Percentiles rank a stretch among this genome's conserved stretches.
phyloP scores from a whole-genome alignment of 2,888 invertebrate species.

The Rhagium mordax region DNA sequence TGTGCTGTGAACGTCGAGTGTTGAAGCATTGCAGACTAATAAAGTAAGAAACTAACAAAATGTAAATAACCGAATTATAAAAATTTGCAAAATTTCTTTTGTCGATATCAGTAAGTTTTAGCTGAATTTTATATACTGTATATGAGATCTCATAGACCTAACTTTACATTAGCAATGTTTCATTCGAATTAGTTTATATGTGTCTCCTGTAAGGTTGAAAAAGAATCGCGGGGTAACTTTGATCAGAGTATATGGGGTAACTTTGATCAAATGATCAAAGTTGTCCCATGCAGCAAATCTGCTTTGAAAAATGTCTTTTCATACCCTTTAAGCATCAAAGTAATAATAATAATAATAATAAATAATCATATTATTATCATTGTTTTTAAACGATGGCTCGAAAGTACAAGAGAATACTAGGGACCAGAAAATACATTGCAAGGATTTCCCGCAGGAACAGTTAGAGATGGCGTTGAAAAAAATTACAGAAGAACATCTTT shows the following conservation, averaged over 20 bases:
- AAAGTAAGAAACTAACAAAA: neutral
- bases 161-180: neutral
- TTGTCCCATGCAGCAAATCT: neutral
- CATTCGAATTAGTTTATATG: neutral
- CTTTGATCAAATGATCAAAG: conserved; percentile 5
- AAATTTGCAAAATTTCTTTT: neutral
- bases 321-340: too few relatives aligned
- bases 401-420: neutral
- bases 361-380: too few relatives aligned
- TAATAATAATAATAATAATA: too few relatives aligned
- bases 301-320: neutral
- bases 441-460: neutral
- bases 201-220: neutral
- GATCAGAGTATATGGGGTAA: neutral
- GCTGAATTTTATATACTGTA: neutral
- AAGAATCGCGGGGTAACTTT: conserved; percentile 3
- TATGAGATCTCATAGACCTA: neutral
- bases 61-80: neutral
- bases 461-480: neutral
- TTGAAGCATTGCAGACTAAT: neutral
- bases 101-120: neutral
- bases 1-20: neutral
- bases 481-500: neutral
- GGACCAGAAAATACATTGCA: neutral
- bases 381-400: neutral